Base-by-base conservation (phyloP, 2,888 invertebrate species). In the Cheilosia variabilis region DNA sequence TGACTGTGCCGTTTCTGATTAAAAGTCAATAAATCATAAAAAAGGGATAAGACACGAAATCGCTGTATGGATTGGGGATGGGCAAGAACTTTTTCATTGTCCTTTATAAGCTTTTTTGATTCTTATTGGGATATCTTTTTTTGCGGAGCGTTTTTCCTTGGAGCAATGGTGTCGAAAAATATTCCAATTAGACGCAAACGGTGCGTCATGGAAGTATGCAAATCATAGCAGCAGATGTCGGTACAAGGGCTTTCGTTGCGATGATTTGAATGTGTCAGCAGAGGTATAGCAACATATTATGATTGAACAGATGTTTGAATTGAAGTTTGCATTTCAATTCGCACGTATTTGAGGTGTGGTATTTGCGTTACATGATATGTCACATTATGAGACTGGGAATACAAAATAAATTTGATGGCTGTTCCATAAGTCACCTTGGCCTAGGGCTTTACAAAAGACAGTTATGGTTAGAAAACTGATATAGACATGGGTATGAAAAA, bases 11-110 rank as follows among this genome's bases (percentile, higher is more conserved):
- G 82, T 69, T 87, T 82, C 82, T 87, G 87, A 87, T 87, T 87
- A 87, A 87, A 87, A 82, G 78, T 87, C 87, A 87, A 87, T 87
- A 87, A 87, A 87, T 87, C 87, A 87, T 72, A 75, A 71, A 77
- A 86, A 86, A 81, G 45, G 71, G 76, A 76, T 72, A 81, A 71
- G 81, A 81, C 71, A 81, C 43, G 65, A 60, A 77, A 15, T 34
- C 63, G n/a, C 45, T 55, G 10, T 15, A 15, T 17, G 13, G 19
- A 31, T 50, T 72, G 34, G 13, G 10, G 37, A 37, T 37, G 13
- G 37, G 37, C 1, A 13, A 3, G 13, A 13, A 37, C 37, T 37
- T 37, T 37, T 37, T 37, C 37, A 13, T 37, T 13, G 13, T 37
- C 37, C 37, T 37, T 37, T 13, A 4, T 37, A 37, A 37, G 10